A percentile compares a stretch with the other conserved stretches of the same genome.
phyloP scores from a whole-genome alignment of 2,888 invertebrate species.

The Aelia acuminata region DNA sequence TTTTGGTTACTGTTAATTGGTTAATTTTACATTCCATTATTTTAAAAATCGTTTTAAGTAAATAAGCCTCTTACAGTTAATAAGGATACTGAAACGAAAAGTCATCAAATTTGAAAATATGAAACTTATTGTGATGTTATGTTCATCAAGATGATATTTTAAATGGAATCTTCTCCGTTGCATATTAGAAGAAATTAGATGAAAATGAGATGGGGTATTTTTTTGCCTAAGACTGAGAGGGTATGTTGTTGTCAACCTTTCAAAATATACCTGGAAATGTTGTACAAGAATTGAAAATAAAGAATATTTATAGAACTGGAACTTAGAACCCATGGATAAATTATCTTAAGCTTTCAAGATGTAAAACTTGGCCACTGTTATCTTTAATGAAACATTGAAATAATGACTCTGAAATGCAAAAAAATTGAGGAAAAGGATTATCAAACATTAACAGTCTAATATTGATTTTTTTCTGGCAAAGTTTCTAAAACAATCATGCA shows the following conservation, averaged over 20 bases:
- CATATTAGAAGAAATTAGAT: background rate
- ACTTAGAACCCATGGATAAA: background rate
- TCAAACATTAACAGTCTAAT: too few species aligned
- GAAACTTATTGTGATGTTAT: background rate
- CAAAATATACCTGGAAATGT: background rate
- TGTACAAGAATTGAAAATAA: background rate
- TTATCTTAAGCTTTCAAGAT: background rate
- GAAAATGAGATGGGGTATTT: background rate
- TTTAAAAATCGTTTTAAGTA: background rate
- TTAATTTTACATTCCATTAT: background rate
- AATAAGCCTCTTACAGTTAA: background rate
- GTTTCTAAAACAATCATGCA: too few species aligned
- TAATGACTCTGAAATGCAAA: too few species aligned
- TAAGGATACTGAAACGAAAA: background rate
- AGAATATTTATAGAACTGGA: background rate
- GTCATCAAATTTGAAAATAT: background rate
- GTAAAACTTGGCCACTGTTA: background rate
- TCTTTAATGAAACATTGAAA: too few species aligned
- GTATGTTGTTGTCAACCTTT: background rate
- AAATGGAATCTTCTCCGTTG: background rate
- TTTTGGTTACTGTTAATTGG: background rate
- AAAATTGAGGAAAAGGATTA: too few species aligned
- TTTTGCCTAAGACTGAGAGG: background rate
- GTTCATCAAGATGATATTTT: background rate
- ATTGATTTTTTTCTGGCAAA: too few species aligned